Base-by-base conservation (phyloP, 2,113 vertebrate genomes). In the Pungitius pungitius region DNA sequence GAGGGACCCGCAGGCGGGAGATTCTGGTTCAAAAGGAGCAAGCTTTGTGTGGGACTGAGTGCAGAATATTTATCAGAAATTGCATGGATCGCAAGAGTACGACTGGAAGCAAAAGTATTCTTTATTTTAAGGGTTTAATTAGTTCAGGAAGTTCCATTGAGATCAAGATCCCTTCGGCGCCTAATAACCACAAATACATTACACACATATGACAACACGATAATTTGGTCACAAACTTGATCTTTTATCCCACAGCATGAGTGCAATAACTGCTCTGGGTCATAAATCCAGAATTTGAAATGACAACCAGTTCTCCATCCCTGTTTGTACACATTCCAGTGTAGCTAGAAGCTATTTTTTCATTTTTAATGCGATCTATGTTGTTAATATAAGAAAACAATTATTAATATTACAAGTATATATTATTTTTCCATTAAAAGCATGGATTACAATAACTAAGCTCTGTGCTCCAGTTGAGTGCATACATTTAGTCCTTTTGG, bases 1-100 rank as follows among this genome's bases (percentile, higher is more conserved):
- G 82, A 82, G 66, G 68, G 61, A 80, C 78, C 85, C 82, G 76
- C 78, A 84, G 82, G 78, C 71, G 22, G 72, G 79, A 77, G 73
- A 74, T 69, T 86, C 75, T 75, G 68, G 64, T 73, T 87, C 72
- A 59, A 51, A 75, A 69, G 27, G 65, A 47, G 55, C 22, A 70
- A 72, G 65, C 77, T 77, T 74, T 63, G 65, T 77, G 69, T 73
- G 49, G 60, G 69, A 80, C 45, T 11, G 49, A 64, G 54, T 6
- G 45, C 64, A 68, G 20, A 30, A 39, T 8, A 3, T 54, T 17
- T 18, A 27, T 62, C 39, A 62, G 40, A 26, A 60, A 60, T 40
- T 40, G 58, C 33, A 39, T 14, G 14, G 24, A 12, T 51, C n/a
- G n/a, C n/a, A 24, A 24, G 24, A 3, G 37, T 39, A 39, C n/a